Conservation (phyloP, 2,797 vertebrate species). For the Periophthalmus magnuspinnatus region DNA sequence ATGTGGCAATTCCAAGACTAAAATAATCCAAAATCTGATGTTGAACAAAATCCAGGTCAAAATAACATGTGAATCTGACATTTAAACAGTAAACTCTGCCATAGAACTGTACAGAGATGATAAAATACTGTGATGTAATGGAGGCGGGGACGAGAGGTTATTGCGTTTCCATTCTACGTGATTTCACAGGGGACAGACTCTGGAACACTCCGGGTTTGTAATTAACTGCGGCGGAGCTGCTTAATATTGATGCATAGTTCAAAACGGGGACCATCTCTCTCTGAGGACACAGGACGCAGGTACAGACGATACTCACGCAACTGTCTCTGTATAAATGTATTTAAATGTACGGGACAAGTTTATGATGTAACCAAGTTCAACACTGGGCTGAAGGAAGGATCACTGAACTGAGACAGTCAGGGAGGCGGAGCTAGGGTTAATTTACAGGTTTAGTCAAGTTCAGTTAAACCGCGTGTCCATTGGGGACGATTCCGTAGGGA, state of each 20-base stretch:
- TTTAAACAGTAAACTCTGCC: too few relatives aligned
- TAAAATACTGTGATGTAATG: neutral
- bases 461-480: too few relatives aligned
- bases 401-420: too few relatives aligned
- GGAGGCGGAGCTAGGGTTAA: too few relatives aligned
- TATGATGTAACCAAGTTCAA: neutral
- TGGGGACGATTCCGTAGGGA: too few relatives aligned
- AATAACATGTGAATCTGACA: too few relatives aligned
- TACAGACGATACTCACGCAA: constrained; percentile 27
- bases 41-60: too few relatives aligned
- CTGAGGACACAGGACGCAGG: constrained; percentile 36
- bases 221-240: constrained; percentile 31
- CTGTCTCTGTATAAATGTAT: neutral
- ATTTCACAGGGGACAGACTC: constrained; percentile 7
- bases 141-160: neutral
- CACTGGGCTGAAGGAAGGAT: neutral
- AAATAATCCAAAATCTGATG: too few relatives aligned
- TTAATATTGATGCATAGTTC: constrained; percentile 41
- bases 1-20: too few relatives aligned
- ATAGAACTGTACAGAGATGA: too few relatives aligned
- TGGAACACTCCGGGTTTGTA: constrained; percentile 14
- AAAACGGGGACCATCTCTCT: constrained; percentile 25
- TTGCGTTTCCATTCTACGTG: constrained; percentile 10
- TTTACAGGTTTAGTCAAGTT: too few relatives aligned
- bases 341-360: neutral